Evolutionary conservation across 1,140 invertebrate species (phyloP), one percentile per base, ranked within the genome.

Genomic region (Paralvinella palmiformis): DNA sequence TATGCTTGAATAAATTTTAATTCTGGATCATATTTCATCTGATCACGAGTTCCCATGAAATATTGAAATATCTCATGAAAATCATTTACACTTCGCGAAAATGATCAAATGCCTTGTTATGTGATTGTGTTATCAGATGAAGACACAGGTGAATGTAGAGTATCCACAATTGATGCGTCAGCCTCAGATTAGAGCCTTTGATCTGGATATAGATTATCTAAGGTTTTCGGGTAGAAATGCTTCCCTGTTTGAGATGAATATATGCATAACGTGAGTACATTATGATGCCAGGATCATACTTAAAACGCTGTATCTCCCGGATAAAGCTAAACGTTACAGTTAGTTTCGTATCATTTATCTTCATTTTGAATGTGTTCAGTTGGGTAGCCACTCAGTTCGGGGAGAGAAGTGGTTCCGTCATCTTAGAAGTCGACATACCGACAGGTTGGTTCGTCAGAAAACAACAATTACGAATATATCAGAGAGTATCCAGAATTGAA

Each of bases 391-490:
- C 55, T 7, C 27, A 57, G 27, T 32, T 57, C 5, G 33, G 24
- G 27, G 27, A 27, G 27, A 24, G 33, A 6, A 57, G 55, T n/a
- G 93, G 92, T 31, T 87, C 93, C 86, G 88, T 92, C 4, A 90
- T 96, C 50, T 76, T 96, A 52, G 92, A 94, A 80, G 87, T 94
- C 24, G 85, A 86, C 10, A 87, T 95, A 71, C 93, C 93, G 1
- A 94, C 92, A 0, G 93, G 93, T 2, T 96, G 95, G 78, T 88
- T 91, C 72, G 85, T 94, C 33, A 89, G 93, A 74, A 91, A 94
- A 69, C 90, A 92, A 76, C 87, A 85, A 66, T 81, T 96, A 10
- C 90, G 95, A 79, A 79, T 79, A 2, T 94, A 93, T 17, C 58
- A 60, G 44, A 6, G 89, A 95, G 35, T 81, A 86, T 13, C 88